These are phyloP conservation scores for Andrena bucephala DNA, from an alignment of 2,888 invertebrate species.

Conservation along the genomic window DNA sequence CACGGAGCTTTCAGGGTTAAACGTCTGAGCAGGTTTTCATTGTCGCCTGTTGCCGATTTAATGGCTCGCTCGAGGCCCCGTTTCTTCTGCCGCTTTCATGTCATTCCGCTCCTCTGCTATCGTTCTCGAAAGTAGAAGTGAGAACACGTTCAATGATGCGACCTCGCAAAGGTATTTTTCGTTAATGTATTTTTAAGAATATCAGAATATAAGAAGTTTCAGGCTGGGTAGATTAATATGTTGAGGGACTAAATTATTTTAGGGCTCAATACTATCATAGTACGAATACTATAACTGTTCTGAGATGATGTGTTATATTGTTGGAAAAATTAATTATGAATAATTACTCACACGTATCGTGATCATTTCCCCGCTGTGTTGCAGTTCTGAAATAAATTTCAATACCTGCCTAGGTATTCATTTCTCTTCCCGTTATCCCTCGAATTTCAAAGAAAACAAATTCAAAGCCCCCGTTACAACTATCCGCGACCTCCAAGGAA, in stretches of 20 bases:
- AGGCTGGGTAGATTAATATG: too few relatives aligned
- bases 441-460: background rate
- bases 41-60: slow-evolving; percentile 57
- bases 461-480: background rate
- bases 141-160: background rate
- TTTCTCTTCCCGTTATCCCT: background rate
- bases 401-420: background rate
- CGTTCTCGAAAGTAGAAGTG: background rate
- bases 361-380: too few relatives aligned
- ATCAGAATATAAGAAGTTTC: too few relatives aligned
- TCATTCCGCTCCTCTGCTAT: background rate
- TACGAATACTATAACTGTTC: too few relatives aligned
- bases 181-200: background rate
- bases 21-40: slow-evolving; percentile 45
- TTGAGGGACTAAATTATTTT: too few relatives aligned
- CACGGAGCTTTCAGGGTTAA: slow-evolving; percentile 53
- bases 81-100: slow-evolving; percentile 14
- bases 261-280: too few relatives aligned
- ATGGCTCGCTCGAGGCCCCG: slow-evolving; percentile 39
- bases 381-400: too few relatives aligned
- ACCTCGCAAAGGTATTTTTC: background rate
- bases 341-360: too few relatives aligned
- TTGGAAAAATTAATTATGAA: too few relatives aligned
- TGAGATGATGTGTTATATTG: too few relatives aligned
- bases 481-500: background rate